Evolutionary conservation across 2,113 vertebrate genomes (phyloP).

Genomic region (Lathamus discolor): DNA sequence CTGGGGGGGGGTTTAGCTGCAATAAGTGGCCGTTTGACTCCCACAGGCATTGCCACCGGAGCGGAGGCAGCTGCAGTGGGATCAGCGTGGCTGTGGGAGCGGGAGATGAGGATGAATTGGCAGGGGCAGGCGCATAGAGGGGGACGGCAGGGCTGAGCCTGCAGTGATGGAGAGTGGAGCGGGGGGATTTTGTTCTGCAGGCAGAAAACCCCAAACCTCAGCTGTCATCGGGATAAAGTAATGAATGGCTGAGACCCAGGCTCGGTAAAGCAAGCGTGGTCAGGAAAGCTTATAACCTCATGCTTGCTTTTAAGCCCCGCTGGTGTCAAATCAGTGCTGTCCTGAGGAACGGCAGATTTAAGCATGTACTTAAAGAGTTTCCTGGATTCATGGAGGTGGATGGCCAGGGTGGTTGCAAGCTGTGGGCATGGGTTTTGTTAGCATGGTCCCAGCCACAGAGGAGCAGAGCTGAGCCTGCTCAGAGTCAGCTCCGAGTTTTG

Average conservation of each 20-base stretch:
- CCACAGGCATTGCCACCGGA: neutral
- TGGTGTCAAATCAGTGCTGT: neutral
- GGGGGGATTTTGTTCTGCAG: neutral
- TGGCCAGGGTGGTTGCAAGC: neutral
- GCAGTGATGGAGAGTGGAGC: neutral
- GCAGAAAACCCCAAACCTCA: conserved; percentile 49
- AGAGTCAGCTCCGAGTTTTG: conserved; percentile 14
- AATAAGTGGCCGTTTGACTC: accelerated
- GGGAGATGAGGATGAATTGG: neutral
- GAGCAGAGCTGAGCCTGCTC: neutral
- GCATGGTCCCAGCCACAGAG: neutral
- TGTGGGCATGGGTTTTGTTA: neutral
- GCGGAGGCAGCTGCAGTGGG: accelerated
- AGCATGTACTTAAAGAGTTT: neutral
- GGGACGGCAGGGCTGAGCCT: accelerated
- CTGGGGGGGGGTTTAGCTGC: accelerated
- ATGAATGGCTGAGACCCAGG: neutral
- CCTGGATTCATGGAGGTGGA: neutral
- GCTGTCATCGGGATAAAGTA: conserved; percentile 33
- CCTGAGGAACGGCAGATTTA: neutral
- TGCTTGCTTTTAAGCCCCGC: conserved; percentile 1
- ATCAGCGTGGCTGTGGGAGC: neutral
- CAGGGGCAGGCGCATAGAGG: neutral
- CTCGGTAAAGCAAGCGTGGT: neutral
- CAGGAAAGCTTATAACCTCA: conserved; percentile 35